Conservation (phyloP, 2,888 invertebrate species). For the Argynnis bischoffii region DNA sequence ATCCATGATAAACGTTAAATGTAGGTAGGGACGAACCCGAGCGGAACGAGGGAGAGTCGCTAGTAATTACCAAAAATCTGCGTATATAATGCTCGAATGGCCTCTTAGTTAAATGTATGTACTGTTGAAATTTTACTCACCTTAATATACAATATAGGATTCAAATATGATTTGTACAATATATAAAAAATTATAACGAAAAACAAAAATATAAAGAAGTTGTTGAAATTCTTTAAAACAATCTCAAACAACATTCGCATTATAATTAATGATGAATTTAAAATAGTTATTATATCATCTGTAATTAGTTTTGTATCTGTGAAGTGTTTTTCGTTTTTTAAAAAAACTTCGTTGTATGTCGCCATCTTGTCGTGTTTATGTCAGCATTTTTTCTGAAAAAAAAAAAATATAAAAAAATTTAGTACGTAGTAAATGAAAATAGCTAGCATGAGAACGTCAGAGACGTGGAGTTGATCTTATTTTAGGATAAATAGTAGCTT, state of each 20-base stretch:
- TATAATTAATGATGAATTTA: conserved; percentile 43
- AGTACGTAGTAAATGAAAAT: background rate
- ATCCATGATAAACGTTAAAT: too few species aligned
- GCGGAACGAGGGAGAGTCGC: too few species aligned
- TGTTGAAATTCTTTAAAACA: conserved; percentile 42
- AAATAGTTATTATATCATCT: conserved; percentile 40
- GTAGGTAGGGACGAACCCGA: too few species aligned
- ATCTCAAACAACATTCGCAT: conserved; percentile 41
- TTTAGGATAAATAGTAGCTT: too few species aligned
- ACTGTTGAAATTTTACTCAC: conserved; percentile 47
- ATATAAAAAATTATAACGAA: conserved; percentile 48
- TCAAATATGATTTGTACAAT: conserved; percentile 57
- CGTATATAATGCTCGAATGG: too few species aligned
- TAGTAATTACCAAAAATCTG: too few species aligned
- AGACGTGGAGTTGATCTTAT: too few species aligned
- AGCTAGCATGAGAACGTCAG: too few species aligned
- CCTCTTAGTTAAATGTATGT: background rate
- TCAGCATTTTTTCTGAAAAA: conserved; percentile 20
- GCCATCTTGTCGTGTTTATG: conserved; percentile 15
- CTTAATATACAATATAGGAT: conserved; percentile 57
- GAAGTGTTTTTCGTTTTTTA: conserved; percentile 5
- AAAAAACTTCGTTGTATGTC: background rate
- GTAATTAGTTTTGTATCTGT: conserved; percentile 6
- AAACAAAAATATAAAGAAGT: conserved; percentile 46
- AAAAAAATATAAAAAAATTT: background rate